Evolutionary conservation across 2,797 vertebrate genomes (phyloP), one percentile per base, ranked within the genome.

Genomic region (Enteromius mattozi): DNA sequence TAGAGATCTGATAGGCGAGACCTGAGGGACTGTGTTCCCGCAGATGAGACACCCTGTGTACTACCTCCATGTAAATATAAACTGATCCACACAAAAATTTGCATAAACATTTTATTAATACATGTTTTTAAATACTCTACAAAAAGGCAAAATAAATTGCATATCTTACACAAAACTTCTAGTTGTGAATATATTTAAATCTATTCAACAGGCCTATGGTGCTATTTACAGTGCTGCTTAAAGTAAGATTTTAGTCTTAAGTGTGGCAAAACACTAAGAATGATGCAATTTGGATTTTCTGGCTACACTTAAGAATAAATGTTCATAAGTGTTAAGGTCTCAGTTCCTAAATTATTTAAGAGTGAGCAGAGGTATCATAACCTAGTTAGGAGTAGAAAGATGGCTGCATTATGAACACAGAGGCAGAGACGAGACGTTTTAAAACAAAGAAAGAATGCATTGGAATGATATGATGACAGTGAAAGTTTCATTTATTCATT

Each of bases 31-130:
- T 21, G 27, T 69, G 81, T 54, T 69, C n/a, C 42, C 12, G 42
- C 24, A 69, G 47, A 68, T 77, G 82, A 77, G 74, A 54, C 72
- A 56, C 12, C 47, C 47, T 7, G 19, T 45, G n/a, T 21, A 51
- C 70, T 37, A 75, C 81, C 45, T 83, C 47, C 74, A 37, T 54
- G 81, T 54, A 82, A 75, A 82, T 74, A 35, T 63, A 75, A 74
- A 75, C 21, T 65, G 4, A 63, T 71, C 4, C 70, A 35, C 80
- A 37, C 30, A 17, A 59, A 45, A 49, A 75, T 74, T 72, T 82
- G 42, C 80, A 75, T 49, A 19, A 33, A 74, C 69, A 49, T 74
- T 82, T 47, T 14, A 74, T 35, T 63, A 35, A 63, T 42, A 56
- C 4, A 42, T 56, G 69, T 63, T 59, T 82, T 33, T 82, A 61